A percentile compares a stretch with the other conserved stretches of the same genome.
Conservation (phyloP, 2,113 vertebrate species). For the Leptodactylus fuscus region DNA sequence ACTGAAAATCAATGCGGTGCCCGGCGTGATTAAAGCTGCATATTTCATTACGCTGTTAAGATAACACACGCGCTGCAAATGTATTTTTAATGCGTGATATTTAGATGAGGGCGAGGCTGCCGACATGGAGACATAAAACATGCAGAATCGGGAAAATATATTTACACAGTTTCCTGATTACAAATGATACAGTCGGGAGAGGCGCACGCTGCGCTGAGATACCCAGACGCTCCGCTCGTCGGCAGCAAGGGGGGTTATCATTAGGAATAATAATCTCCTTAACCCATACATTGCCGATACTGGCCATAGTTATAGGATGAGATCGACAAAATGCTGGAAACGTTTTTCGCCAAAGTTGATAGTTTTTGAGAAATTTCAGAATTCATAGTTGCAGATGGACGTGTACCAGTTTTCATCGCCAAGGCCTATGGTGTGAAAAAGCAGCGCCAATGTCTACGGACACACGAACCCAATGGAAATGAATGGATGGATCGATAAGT, state of each 20-base stretch:
- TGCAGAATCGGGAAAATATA: slow-evolving; percentile 3
- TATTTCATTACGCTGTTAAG: slow-evolving; percentile 47
- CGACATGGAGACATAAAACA: neutral
- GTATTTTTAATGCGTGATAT: slow-evolving; percentile 54
- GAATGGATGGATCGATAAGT: too few species aligned
- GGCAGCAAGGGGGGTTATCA: neutral
- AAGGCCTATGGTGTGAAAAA: too few species aligned
- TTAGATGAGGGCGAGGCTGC: slow-evolving; percentile 42
- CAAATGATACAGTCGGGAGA: neutral
- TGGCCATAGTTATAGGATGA: neutral
- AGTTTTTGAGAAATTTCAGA: too few species aligned
- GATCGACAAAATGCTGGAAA: neutral
- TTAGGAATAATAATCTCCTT: neutral
- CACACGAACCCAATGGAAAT: too few species aligned
- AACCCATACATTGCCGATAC: neutral
- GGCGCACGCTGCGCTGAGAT: neutral
- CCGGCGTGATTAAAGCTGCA: slow-evolving; percentile 45
- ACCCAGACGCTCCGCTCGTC: neutral
- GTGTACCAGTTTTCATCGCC: too few species aligned
- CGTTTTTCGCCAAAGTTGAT: too few species aligned
- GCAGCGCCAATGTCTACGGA: too few species aligned
- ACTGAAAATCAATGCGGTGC: slow-evolving; percentile 42
- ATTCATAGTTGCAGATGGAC: too few species aligned
- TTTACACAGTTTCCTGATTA: slow-evolving; percentile 8
- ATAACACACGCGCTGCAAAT: slow-evolving; percentile 28